Evolutionary conservation across 2,888 invertebrate genomes (phyloP).

Genomic region (Calliopum simillimum): DNA sequence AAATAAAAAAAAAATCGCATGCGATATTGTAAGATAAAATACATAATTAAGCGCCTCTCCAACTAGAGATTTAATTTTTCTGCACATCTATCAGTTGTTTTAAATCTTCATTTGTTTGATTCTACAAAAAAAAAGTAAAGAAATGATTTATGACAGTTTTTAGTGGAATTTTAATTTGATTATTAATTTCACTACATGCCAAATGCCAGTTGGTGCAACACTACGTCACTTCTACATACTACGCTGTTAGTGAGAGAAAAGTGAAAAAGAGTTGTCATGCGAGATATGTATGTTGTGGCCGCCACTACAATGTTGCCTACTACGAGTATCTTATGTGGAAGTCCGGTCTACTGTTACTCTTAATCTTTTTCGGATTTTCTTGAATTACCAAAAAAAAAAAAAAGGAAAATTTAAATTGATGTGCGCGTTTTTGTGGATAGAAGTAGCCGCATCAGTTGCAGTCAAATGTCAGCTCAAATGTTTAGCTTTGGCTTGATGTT

Average conservation of each 20-base stretch:
- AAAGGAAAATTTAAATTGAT: background rate
- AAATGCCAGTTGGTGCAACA: background rate
- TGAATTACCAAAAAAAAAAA: background rate
- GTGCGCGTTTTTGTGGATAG: background rate
- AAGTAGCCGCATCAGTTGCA: background rate
- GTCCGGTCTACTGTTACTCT: background rate
- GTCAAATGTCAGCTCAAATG: slow-evolving; percentile 5
- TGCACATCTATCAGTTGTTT: too few relatives aligned
- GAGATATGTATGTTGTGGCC: background rate
- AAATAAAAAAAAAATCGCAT: too few relatives aligned
- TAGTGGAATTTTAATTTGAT: background rate
- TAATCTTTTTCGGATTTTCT: background rate
- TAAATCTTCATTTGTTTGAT: too few relatives aligned
- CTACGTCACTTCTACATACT: background rate
- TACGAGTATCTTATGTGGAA: too few relatives aligned
- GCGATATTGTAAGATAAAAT: too few relatives aligned
- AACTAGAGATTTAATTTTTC: too few relatives aligned
- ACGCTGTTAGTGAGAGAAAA: background rate
- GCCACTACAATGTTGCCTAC: background rate
- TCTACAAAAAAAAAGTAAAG: too few relatives aligned
- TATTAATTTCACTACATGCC: slow-evolving; percentile 10
- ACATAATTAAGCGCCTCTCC: too few relatives aligned
- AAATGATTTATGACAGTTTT: slow-evolving; percentile 1
- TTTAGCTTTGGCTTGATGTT: too few relatives aligned
- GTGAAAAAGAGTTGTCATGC: background rate